Base-by-base conservation (phyloP, 2,888 invertebrate species). In the Mesorhabditis spiculigera region DNA sequence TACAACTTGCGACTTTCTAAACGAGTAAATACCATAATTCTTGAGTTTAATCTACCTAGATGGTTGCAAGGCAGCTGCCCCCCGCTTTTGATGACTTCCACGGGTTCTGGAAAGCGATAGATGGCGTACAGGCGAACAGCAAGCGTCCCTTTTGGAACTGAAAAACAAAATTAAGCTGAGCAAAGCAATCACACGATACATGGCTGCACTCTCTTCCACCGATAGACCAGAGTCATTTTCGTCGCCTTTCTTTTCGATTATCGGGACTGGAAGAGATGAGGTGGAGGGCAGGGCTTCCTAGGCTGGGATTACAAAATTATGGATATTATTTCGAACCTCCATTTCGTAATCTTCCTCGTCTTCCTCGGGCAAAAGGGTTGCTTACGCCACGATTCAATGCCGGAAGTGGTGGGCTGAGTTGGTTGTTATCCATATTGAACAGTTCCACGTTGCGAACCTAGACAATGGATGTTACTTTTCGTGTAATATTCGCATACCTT, bases 71-170 rank as follows among this genome's bases (percentile, higher is more conserved):
- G n/a, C 28, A 28, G 28, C 28, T 28, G 28, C 28, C 28, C 28
- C 28, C 28, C 28, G 28, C 28, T 28, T 28, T 28, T 28, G 28
- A 28, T 28, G 28, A 28, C 28, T 28, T 50, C 58, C 58, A 10
- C 58, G 8, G 8, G 58, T 50, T 13, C 58, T 50, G 10, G 58
- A 50, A 50, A 13, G 58, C 4, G 74, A 70, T 43, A 74, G 71
- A 68, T 73, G 72, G 43, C 77, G 80, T 13, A 83, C 81, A 5
- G 83, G 83, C 4, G 82, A 82, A 68, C 82, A 83, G 68, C 81
- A 81, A 0, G 83, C 83, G 65, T 83, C 83, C 4, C 81, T 77
- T 70, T 71, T 76, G 13, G 16, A 42, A 28, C 68, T 42, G 62
- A 72, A 5, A 43, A 71, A 69, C 42, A 50, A 45, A 58, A 65